Conservation (phyloP, 2,797 vertebrate genomes). For the Nyctibius grandis region DNA sequence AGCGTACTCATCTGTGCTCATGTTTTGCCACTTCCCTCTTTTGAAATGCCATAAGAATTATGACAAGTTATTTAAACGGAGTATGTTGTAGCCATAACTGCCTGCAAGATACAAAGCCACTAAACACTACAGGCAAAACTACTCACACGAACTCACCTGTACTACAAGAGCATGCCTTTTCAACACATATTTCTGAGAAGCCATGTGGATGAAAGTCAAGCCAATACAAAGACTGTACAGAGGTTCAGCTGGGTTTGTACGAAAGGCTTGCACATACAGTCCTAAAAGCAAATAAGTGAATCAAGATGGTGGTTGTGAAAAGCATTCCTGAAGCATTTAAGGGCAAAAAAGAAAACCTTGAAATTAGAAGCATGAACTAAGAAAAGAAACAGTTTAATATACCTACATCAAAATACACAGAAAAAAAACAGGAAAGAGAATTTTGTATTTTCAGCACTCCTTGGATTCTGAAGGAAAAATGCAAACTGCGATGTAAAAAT, state of each 20-base stretch:
- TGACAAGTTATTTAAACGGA: background rate
- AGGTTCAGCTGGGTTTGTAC: slow-evolving; percentile 80
- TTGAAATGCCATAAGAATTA: background rate
- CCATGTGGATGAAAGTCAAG: slow-evolving; percentile 97
- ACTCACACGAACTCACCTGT: slow-evolving; percentile 74
- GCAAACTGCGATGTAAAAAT: background rate
- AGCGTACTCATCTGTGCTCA: background rate
- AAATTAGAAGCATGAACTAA: background rate
- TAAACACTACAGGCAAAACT: background rate
- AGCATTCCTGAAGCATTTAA: background rate
- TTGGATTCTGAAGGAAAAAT: background rate
- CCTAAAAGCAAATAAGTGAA: slow-evolving; percentile 70
- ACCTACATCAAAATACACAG: background rate
- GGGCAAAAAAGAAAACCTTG: background rate
- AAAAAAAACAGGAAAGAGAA: background rate
- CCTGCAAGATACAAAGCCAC: background rate
- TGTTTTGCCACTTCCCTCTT: background rate
- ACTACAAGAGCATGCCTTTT: slow-evolving; percentile 89
- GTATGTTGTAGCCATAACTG: background rate
- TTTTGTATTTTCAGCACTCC: background rate
- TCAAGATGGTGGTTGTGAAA: background rate
- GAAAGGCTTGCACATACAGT: slow-evolving; percentile 93
- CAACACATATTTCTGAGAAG: slow-evolving; percentile 91
- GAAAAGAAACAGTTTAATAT: background rate
- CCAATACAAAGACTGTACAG: slow-evolving; percentile 91